A percentile compares a stretch with the other conserved stretches of the same genome.
phyloP scores from a whole-genome alignment of 2,113 vertebrate genomes.

The Leptosomus discolor region DNA sequence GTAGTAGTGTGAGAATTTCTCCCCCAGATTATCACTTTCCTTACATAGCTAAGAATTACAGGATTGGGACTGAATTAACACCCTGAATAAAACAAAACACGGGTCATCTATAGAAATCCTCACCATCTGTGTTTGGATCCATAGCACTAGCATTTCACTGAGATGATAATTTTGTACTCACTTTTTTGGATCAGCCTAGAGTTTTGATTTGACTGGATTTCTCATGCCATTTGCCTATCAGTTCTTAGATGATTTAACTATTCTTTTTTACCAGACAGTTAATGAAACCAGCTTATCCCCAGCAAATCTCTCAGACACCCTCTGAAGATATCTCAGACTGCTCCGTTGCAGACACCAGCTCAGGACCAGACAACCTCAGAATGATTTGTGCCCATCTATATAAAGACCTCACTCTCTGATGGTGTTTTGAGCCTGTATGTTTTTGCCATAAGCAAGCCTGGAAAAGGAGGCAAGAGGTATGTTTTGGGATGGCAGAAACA shows the following conservation, averaged over 20 bases:
- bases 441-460: background rate
- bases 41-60: background rate
- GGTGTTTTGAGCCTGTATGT: background rate
- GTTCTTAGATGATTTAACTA: background rate
- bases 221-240: background rate
- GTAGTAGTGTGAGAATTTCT: background rate
- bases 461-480: background rate
- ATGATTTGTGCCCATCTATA: background rate
- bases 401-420: background rate
- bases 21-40: background rate
- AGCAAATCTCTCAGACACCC: background rate
- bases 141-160: background rate
- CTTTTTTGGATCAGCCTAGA: background rate
- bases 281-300: background rate
- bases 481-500: background rate
- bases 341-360: background rate
- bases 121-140: background rate
- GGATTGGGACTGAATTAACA: background rate
- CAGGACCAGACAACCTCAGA: background rate
- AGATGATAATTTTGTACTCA: background rate
- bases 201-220: background rate
- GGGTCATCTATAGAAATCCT: background rate
- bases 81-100: background rate
- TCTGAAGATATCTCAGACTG: background rate
- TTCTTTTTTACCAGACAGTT: background rate